These are phyloP conservation scores for Leiothrix lutea DNA, from an alignment of 2,113 vertebrate species.

Conservation along the genomic window DNA sequence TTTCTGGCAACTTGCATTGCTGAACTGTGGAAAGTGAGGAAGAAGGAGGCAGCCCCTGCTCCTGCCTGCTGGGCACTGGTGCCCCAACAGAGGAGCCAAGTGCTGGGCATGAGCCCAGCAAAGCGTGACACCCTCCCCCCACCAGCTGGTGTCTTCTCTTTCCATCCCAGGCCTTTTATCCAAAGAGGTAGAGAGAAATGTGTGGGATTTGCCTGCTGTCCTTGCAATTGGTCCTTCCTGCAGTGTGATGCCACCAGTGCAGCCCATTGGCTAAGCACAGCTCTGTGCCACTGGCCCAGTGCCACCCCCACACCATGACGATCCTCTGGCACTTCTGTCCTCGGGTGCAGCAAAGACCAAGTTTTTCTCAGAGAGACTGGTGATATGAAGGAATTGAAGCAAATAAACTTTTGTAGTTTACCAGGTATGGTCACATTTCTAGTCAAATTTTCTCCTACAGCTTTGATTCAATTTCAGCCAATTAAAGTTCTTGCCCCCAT, in stretches of 20 bases:
- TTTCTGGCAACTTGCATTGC: not conserved
- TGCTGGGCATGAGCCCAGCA: not conserved
- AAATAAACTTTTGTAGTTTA: not conserved
- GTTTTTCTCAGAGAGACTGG: not conserved
- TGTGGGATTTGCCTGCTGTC: not conserved
- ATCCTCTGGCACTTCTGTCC: not conserved
- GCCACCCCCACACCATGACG: rapidly evolving
- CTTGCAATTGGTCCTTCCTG: not conserved
- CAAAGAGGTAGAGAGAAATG: not conserved
- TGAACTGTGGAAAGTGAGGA: rapidly evolving
- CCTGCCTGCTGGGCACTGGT: rapidly evolving
- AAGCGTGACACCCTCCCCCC: not conserved
- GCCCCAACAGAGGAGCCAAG: not conserved
- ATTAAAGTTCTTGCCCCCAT: not conserved
- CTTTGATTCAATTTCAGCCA: not conserved
- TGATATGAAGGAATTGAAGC: not conserved
- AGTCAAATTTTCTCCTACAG: not conserved
- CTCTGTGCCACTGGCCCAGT: not conserved
- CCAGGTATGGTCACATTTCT: not conserved
- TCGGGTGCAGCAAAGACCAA: not conserved
- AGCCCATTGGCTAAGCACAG: not conserved
- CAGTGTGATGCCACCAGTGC: not conserved
- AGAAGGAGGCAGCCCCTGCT: not conserved
- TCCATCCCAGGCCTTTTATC: not conserved
- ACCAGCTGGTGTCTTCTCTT: not conserved